phyloP scores from a whole-genome alignment of 2,888 invertebrate species.

The Hypena proboscidalis region DNA sequence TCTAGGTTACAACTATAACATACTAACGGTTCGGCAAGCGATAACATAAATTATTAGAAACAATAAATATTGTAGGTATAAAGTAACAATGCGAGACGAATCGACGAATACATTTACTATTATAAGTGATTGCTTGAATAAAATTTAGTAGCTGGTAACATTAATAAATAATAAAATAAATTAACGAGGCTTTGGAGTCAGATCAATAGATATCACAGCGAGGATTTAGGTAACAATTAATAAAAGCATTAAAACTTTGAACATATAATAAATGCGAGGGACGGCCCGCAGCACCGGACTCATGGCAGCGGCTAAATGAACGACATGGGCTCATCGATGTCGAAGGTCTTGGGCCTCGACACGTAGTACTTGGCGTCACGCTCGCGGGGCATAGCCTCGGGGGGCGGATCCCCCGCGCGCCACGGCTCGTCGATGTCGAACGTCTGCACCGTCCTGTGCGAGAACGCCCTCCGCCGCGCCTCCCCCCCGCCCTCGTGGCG shows the following conservation, averaged over 20 bases:
- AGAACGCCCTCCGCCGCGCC: constrained; percentile 5
- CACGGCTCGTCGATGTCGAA: constrained; percentile 50
- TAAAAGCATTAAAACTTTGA: constrained; percentile 17
- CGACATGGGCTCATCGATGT: constrained; percentile 84
- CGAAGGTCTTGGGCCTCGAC: constrained; percentile 81
- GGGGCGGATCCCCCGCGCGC: constrained; percentile 22
- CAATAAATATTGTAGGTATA: background rate
- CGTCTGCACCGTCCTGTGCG: constrained; percentile 32
- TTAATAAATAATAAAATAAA: constrained; percentile 15
- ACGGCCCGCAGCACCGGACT: background rate
- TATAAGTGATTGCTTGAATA: constrained; percentile 12
- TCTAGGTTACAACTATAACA: constrained; percentile 25
- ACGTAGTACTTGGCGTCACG: constrained; percentile 57
- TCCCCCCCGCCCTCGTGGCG: constrained; percentile 36
- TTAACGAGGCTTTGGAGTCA: constrained; percentile 19
- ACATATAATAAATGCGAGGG: background rate
- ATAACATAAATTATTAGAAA: constrained; percentile 11
- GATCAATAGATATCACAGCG: constrained; percentile 45
- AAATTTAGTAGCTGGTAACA: constrained; percentile 11
- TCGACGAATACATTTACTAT: constrained; percentile 15
- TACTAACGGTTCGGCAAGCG: constrained; percentile 18
- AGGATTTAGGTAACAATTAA: constrained; percentile 9
- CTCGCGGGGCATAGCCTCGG: constrained; percentile 27
- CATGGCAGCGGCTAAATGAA: constrained; percentile 32
- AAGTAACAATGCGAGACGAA: constrained; percentile 7